Evolutionary conservation across 2,888 invertebrate species (phyloP).

Genomic region (Cetonia aurata): DNA sequence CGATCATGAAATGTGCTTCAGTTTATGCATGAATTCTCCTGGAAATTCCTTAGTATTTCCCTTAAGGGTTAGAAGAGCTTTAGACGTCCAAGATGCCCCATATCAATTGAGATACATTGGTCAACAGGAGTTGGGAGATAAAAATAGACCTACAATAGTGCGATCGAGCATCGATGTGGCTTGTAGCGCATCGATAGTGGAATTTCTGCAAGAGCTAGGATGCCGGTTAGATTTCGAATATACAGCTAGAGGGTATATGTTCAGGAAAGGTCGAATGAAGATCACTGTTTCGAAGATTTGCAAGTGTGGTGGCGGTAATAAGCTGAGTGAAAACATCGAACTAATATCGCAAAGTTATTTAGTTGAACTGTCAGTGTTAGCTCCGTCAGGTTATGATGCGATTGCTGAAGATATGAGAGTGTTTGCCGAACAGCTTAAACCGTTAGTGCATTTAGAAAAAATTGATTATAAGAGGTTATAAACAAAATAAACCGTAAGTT

Average conservation of each 20-base stretch:
- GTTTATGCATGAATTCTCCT: constrained; percentile 76
- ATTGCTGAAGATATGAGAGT: constrained; percentile 96
- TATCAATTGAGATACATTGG: constrained; percentile 94
- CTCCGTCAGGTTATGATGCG: constrained; percentile 92
- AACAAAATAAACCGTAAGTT: constrained; percentile 52
- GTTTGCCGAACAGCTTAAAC: constrained; percentile 94
- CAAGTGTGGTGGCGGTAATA: constrained; percentile 78
- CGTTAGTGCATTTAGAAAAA: constrained; percentile 92
- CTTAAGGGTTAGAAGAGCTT: constrained; percentile 85
- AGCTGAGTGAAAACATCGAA: constrained; percentile 79
- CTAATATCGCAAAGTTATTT: constrained; percentile 92
- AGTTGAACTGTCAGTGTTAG: constrained; percentile 91
- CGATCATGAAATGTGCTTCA: constrained; percentile 94
- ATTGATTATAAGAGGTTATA: constrained; percentile 86
- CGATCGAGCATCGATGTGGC: constrained; percentile 94
- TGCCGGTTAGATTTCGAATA: constrained; percentile 94
- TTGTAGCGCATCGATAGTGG: constrained; percentile 89
- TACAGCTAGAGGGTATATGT: constrained; percentile 92
- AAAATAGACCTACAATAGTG: constrained; percentile 89
- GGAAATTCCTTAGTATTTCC: constrained; percentile 70
- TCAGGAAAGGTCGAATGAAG: constrained; percentile 96
- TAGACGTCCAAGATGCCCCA: constrained; percentile 86
- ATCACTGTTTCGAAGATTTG: constrained; percentile 95
- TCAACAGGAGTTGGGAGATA: constrained; percentile 90
- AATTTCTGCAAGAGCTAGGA: constrained; percentile 93